phyloP scores from a whole-genome alignment of 2,797 vertebrate genomes.

The Platyrinchus mystaceus region DNA sequence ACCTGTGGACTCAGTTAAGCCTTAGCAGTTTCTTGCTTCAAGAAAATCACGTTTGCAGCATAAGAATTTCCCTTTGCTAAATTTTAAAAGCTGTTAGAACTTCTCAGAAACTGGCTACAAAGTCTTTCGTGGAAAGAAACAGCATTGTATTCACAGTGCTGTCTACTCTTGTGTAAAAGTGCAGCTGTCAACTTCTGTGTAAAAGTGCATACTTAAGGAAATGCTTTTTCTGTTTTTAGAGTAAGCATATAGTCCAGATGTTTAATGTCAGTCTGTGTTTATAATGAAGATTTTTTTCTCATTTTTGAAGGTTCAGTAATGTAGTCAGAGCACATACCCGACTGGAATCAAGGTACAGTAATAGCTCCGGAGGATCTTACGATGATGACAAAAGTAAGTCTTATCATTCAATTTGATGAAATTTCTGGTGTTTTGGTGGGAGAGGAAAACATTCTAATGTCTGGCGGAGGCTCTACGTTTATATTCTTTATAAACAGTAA shows the following conservation, averaged over 20 bases:
- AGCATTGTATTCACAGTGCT: not conserved
- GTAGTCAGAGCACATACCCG: conserved; percentile 91
- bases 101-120: not conserved
- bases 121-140: not conserved
- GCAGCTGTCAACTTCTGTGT: not conserved
- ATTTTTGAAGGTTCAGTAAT: conserved; percentile 81
- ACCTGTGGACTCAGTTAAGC: not conserved
- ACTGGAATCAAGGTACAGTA: conserved; percentile 97
- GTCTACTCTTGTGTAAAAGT: not conserved
- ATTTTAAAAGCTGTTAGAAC: not conserved
- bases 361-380: conserved; percentile 97
- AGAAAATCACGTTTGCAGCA: not conserved
- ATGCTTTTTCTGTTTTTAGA: not conserved
- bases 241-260: not conserved
- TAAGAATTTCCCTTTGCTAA: not conserved
- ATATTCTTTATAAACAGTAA: not conserved
- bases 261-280: not conserved
- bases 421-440: not conserved
- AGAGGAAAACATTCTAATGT: not conserved
- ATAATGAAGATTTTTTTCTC: conserved; percentile 24
- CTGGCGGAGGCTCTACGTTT: not conserved
- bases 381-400: conserved; percentile 97
- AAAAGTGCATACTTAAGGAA: not conserved
- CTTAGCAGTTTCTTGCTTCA: not conserved
- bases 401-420: not conserved